A percentile compares a stretch with the other conserved stretches of the same genome.
phyloP scores from a whole-genome alignment of 2,888 invertebrate genomes.

The Euproctis similis region DNA sequence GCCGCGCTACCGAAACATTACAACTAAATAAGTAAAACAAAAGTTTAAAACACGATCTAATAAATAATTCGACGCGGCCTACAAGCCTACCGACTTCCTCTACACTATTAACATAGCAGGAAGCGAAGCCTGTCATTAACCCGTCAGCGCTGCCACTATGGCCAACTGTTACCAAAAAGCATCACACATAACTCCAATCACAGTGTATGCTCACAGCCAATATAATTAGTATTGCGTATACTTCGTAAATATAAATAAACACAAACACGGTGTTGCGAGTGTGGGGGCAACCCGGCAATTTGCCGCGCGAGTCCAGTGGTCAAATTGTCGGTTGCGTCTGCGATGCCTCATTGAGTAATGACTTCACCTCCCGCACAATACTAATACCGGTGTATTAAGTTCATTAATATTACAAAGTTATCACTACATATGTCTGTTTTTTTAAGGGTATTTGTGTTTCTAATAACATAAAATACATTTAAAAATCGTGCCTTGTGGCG shows the following conservation, averaged over 20 bases:
- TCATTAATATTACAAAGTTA: too few species aligned
- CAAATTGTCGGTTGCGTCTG: slow-evolving; percentile 62
- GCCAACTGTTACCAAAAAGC: slow-evolving; percentile 68
- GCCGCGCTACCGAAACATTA: slow-evolving; percentile 51
- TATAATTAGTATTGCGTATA: slow-evolving; percentile 67
- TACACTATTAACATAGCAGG: slow-evolving; percentile 69
- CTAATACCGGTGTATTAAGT: too few species aligned
- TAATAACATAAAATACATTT: too few species aligned
- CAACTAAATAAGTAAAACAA: slow-evolving; percentile 49
- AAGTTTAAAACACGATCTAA: slow-evolving; percentile 59
- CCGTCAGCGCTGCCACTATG: slow-evolving; percentile 58
- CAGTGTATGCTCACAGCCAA: slow-evolving; percentile 47
- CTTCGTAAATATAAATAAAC: slow-evolving; percentile 72
- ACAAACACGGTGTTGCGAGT: slow-evolving; percentile 59
- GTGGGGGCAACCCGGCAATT: slow-evolving; percentile 70
- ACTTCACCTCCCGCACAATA: slow-evolving; percentile 45
- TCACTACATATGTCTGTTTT: too few species aligned
- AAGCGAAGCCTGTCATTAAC: slow-evolving; percentile 69
- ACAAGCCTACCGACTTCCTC: slow-evolving; percentile 60
- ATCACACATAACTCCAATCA: slow-evolving; percentile 60
- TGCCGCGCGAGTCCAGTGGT: slow-evolving; percentile 48
- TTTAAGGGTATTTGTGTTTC: too few species aligned
- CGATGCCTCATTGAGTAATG: slow-evolving; percentile 68
- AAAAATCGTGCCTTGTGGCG: too few species aligned
- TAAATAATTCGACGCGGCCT: slow-evolving; percentile 63